Evolutionary conservation across 2,113 vertebrate species (phyloP), one percentile per base, ranked within the genome.

Genomic region (Semicossyphus pulcher): DNA sequence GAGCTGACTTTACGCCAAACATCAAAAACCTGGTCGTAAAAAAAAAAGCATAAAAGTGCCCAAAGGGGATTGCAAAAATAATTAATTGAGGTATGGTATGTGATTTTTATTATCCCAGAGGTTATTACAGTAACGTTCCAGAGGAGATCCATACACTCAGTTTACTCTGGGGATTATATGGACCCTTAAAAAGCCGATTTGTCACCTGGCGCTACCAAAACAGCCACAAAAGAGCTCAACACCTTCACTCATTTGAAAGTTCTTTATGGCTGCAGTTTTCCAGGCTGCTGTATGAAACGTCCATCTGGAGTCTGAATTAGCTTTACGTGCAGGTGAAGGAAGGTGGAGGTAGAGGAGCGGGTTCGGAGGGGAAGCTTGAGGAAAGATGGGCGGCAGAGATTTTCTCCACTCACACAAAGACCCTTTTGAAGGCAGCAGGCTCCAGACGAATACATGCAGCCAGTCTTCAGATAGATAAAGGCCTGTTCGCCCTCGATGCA

Each of bases 51-150:
- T 39, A 16, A 25, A 71, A 60, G 42, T 31, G 7, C 37, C 42
- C 37, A 45, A 65, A 4, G 56, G 52, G 32, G 28, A 67, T 41
- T 73, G 32, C 41, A 67, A 42, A 77, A 56, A 49, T 34, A 39
- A 9, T 25, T 34, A 76, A 63, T 16, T 31, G 67, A 63, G 68
- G 23, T 31, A 47, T 15, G 31, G 73, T 63, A 44, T 70, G 61
- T 64, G 61, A 61, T 32, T 85, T 76, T 83, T 64, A 78, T 68
- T 70, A 58, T 81, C 52, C 58, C 41, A 5, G 57, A 72, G 76
- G 41, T 44, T 76, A 82, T 88, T 87, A 80, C 68, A 67, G 66
- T 66, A 31, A 78, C 68, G 60, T 80, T 87, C 80, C 81, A 81
- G 60, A 59, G 52, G 21, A 74, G 52, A 57, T 76, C 58, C 52